phyloP scores from a whole-genome alignment of 2,888 invertebrate species.

The Drosophila diplacantha region DNA sequence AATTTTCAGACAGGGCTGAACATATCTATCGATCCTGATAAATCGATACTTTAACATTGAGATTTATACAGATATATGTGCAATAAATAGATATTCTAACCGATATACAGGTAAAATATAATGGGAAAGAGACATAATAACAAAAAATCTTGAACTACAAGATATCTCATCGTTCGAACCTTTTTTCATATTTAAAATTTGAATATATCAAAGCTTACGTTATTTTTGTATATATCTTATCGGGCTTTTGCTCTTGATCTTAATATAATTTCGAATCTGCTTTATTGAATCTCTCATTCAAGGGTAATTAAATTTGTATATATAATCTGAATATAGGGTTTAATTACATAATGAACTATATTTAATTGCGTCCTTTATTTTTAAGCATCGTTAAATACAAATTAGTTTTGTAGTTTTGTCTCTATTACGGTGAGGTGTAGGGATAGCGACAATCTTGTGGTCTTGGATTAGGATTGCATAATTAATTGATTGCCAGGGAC shows the following conservation, averaged over 20 bases:
- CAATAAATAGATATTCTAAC: background rate
- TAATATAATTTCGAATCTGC: too few species aligned
- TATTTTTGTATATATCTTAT: too few species aligned
- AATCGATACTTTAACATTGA: background rate
- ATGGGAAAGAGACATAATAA: background rate
- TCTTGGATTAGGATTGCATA: conserved; percentile 7
- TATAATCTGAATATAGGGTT: background rate
- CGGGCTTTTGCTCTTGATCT: too few species aligned
- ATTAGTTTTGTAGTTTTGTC: conserved; percentile 40
- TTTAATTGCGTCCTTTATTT: conserved; percentile 46
- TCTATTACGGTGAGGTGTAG: conserved; percentile 5
- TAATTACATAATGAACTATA: background rate
- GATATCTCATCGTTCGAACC: too few species aligned
- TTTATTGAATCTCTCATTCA: too few species aligned
- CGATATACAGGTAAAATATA: background rate
- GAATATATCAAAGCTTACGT: too few species aligned
- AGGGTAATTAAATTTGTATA: background rate
- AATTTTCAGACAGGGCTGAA: background rate
- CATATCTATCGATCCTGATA: background rate
- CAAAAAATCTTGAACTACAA: too few species aligned
- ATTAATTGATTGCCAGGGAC: conserved; percentile 40
- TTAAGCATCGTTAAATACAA: conserved; percentile 56
- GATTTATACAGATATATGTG: background rate
- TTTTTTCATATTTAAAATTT: too few species aligned
- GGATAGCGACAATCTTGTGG: conserved; percentile 23